Base-by-base conservation (phyloP, 2,888 invertebrate genomes). In the Brenthis daphne region DNA sequence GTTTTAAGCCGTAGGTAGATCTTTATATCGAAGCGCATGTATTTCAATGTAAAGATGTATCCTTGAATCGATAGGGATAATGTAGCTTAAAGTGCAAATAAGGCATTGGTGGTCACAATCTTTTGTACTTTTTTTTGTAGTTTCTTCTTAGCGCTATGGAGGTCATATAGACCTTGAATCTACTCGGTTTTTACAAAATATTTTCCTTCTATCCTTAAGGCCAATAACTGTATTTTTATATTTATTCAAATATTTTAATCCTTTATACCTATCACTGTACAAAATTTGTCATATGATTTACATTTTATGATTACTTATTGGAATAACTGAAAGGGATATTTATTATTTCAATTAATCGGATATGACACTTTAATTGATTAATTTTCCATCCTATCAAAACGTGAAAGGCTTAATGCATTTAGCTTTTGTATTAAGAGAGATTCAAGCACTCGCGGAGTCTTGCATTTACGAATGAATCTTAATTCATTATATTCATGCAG, bases 401-500 rank as follows among this genome's bases (percentile, higher is more conserved):
- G 20, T 43, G 57, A 65, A 64, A 57, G 14, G 64, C 50, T 14
- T 68, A 57, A 77, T 75, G 72, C 76, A 73, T 69, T 66, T 75
- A 88, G 85, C 84, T 88, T 84, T 79, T 81, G 77, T 79, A 80
- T 80, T 73, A 76, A 79, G 82, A 84, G 80, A 80, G 79, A 85
- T 86, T 86, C 83, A 83, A 82, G 82, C 81, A 82, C 83, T 85
- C 81, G 82, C 76, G 80, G 82, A 85, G 80, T 84, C 81, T 81
- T 79, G 81, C 81, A 79, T 84, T 79, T 82, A 81, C 85, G 86
- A 90, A 90, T 89, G 88, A 90, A 92, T 89, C 87, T 88, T 88
- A 91, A 92, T 92, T 92, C 90, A 92, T 89, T 90, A 89, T 86
- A 89, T 91, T 91, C 89, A 90, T 89, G 86, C 84, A 83, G 87